Evolutionary conservation across 1,140 invertebrate genomes (phyloP), one percentile per base, ranked within the genome.

Genomic region (Drosophila pachea): DNA sequence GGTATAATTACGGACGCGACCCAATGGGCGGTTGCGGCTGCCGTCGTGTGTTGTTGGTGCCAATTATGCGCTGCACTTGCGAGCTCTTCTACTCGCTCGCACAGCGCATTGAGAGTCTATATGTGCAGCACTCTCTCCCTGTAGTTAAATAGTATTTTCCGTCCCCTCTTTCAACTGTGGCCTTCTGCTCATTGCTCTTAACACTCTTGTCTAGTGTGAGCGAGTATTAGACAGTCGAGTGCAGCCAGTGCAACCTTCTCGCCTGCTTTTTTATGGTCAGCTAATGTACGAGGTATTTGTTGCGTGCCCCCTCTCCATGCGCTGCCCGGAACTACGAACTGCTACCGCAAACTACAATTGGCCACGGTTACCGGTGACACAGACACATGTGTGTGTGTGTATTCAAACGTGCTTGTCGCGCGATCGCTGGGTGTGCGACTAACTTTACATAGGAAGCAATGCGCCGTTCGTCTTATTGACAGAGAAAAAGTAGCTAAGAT

Each of bases 21-120:
- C 40, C 14, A 45, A 16, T 45, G 36, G 36, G 48, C 31, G 22
- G 54, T 43, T 32, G 35, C 49, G 29, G 35, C 12, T 38, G 36
- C 36, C 9, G 36, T 36, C 16, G 63, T 53, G 68, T 69, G 50
- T 61, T 64, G 60, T 38, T 40, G 54, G 43, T 42, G 62, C 52
- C 68, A 74, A 74, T 74, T 74, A 74, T 54, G 45, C 45, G 45
- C 52, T 74, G 72, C 62, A 70, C 61, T 71, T 71, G 68, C 72
- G 22, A 42, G 52, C 55, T 73, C n/a, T 12, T 43, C 2, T 43
- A 12, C 40, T 43, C 12, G 40, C 40, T 43, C 40, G 12, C 12
- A 6, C 14, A 43, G 12, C 5, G 40, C 3, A 7, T 7, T 5
- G 4, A 43, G 12, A 43, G 40, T 43, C 6, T 43, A 43, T 43